Conservation (phyloP, 2,888 invertebrate species). For the Drosophila antonietae region DNA sequence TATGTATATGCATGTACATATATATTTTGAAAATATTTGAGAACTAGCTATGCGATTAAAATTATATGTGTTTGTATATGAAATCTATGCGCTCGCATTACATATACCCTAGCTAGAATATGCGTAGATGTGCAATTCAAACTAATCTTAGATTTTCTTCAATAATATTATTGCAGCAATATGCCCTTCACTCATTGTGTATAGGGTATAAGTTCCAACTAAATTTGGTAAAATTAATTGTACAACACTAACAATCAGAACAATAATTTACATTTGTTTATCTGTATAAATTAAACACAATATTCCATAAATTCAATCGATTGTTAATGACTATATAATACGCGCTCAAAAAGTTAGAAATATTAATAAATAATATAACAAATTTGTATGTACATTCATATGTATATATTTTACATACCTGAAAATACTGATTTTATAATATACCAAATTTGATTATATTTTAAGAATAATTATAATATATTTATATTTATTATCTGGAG, state of each 20-base stretch:
- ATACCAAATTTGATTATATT: too few species aligned
- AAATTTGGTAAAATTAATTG: slow-evolving; percentile 55
- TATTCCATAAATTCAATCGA: slow-evolving; percentile 5
- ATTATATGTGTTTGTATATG: slow-evolving; percentile 12
- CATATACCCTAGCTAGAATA: neutral
- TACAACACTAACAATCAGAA: slow-evolving; percentile 24
- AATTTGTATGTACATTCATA: too few species aligned
- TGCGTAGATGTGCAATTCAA: neutral
- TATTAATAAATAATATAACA: neutral
- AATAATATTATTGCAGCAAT: neutral
- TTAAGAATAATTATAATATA: too few species aligned
- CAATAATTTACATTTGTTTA: slow-evolving; percentile 17
- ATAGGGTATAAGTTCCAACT: slow-evolving; percentile 22
- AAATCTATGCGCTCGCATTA: neutral
- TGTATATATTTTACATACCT: too few species aligned
- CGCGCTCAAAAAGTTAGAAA: neutral
- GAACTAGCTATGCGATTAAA: slow-evolving; percentile 44
- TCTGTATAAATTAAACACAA: slow-evolving; percentile 19
- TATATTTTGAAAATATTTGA: slow-evolving; percentile 54
- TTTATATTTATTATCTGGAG: too few species aligned
- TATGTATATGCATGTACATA: slow-evolving; percentile 45
- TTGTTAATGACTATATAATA: neutral
- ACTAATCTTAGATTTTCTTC: too few species aligned
- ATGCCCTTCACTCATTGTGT: neutral
- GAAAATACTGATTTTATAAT: too few species aligned